Percentiles rank a stretch among this genome's conserved stretches.
These are phyloP conservation scores for Mastomys natalensis DNA, from an alignment of 2,113 vertebrate genomes.

Conservation along the genomic window DNA sequence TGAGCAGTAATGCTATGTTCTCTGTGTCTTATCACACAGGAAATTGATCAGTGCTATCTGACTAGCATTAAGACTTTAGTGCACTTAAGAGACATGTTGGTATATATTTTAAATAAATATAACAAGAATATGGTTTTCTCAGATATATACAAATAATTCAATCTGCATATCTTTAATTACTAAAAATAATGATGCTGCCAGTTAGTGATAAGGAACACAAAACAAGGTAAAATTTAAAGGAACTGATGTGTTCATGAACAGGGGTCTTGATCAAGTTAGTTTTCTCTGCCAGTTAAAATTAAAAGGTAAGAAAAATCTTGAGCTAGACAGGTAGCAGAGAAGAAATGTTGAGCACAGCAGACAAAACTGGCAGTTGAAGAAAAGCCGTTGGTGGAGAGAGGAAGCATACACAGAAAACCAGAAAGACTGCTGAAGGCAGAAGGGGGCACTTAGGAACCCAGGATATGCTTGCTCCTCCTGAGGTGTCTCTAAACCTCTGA, in stretches of 20 bases:
- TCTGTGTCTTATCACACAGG: background rate
- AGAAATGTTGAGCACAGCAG: background rate
- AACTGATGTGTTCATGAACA: background rate
- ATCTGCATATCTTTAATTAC: background rate
- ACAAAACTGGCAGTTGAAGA: background rate
- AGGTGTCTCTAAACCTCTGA: background rate
- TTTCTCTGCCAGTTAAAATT: background rate
- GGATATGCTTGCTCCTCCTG: background rate
- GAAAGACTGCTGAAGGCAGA: background rate
- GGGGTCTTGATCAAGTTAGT: background rate
- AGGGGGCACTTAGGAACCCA: no score
- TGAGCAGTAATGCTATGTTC: background rate
- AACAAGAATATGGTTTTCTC: constrained; percentile 2
- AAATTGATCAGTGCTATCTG: background rate
- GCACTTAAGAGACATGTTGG: background rate
- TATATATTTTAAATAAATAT: constrained; percentile 17
- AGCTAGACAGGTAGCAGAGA: background rate
- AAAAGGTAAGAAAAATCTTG: background rate
- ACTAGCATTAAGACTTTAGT: constrained; percentile 17
- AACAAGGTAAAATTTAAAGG: background rate
- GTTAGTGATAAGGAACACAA: background rate
- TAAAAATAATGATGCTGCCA: background rate
- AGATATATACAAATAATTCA: constrained; percentile 20
- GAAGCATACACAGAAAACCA: background rate
- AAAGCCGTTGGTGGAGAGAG: background rate